Percentiles rank a stretch among this genome's conserved stretches.
Evolutionary conservation across 2,113 vertebrate species (phyloP).

Genomic region (Aythya baeri): DNA sequence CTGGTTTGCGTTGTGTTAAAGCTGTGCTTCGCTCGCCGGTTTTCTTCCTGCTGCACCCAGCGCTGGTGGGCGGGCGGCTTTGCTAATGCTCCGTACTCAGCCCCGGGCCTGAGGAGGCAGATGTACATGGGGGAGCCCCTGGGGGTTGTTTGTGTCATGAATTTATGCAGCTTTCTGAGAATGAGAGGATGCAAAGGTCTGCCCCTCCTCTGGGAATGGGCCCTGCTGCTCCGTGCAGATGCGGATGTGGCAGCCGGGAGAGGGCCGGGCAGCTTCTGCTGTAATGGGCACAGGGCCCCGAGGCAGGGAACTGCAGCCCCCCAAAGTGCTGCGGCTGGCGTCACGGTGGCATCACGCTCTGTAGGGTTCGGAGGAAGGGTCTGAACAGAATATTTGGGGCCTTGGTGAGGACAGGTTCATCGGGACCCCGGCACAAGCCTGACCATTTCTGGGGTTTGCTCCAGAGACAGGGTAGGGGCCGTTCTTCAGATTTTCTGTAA

Average conservation of each 20-base stretch:
- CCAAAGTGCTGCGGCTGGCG: not conserved
- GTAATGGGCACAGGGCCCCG: not conserved
- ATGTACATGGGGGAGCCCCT: not conserved
- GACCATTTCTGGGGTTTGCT: not conserved
- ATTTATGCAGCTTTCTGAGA: not conserved
- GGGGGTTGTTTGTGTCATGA: not conserved
- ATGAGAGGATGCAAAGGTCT: not conserved
- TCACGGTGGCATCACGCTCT: not conserved
- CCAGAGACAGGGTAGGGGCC: not conserved
- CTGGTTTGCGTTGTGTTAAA: not conserved
- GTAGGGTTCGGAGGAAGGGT: not conserved
- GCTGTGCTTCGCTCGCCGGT: not conserved
- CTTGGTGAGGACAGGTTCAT: too few species aligned
- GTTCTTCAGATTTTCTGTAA: not conserved
- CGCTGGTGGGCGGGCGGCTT: not conserved
- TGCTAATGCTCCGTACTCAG: not conserved
- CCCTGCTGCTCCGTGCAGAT: not conserved
- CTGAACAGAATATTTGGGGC: not conserved
- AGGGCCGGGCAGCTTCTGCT: not conserved
- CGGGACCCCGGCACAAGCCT: not conserved
- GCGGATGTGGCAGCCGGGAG: not conserved
- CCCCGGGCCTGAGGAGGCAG: not conserved
- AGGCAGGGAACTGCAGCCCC: not conserved
- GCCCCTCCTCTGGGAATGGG: not conserved
- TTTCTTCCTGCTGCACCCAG: not conserved